Conservation (phyloP, 2,888 invertebrate species). For the Drosophila macrospina region DNA sequence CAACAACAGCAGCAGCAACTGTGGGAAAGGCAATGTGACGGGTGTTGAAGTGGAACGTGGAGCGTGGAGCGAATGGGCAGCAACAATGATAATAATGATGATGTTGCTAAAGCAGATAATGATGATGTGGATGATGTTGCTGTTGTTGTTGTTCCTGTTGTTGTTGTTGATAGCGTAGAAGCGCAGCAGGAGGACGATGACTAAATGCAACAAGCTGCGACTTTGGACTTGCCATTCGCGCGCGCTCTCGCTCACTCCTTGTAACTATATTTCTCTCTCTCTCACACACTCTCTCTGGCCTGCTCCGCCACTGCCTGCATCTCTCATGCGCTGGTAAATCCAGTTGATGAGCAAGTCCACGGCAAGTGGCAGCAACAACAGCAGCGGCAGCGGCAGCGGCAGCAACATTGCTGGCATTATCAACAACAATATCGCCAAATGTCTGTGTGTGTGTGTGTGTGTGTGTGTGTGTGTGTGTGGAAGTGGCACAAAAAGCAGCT, state of each 20-base stretch:
- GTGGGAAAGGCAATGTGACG: constrained; percentile 73
- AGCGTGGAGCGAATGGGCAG: constrained; percentile 58
- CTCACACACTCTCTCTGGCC: constrained; percentile 22
- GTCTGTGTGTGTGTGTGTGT: constrained; percentile 16
- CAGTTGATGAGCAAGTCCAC: constrained; percentile 75
- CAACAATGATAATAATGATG: constrained; percentile 16
- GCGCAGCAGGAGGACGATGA: constrained; percentile 58
- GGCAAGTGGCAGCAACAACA: constrained; percentile 67
- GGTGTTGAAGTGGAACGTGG: constrained; percentile 74
- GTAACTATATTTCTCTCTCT: constrained; percentile 25
- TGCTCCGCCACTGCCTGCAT: not conserved
- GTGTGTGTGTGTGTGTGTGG: constrained; percentile 33
- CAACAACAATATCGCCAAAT: constrained; percentile 51
- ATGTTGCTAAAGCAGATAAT: constrained; percentile 2
- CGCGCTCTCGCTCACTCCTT: constrained; percentile 35
- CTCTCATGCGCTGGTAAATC: constrained; percentile 56
- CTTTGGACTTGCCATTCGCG: constrained; percentile 61
- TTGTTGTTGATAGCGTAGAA: constrained; percentile 22
- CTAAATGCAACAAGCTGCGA: constrained; percentile 77
- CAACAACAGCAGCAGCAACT: constrained; percentile 36
- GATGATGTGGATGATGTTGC: constrained; percentile 4
- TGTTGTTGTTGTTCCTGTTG: constrained; percentile 19
- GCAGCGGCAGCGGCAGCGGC: constrained; percentile 43
- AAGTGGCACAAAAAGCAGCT: constrained; percentile 72
- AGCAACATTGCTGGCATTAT: constrained; percentile 53